Percentiles rank a stretch among this genome's conserved stretches.
Evolutionary conservation across 2,888 invertebrate species (phyloP).

Genomic region (Euspilapteryx auroguttella): DNA sequence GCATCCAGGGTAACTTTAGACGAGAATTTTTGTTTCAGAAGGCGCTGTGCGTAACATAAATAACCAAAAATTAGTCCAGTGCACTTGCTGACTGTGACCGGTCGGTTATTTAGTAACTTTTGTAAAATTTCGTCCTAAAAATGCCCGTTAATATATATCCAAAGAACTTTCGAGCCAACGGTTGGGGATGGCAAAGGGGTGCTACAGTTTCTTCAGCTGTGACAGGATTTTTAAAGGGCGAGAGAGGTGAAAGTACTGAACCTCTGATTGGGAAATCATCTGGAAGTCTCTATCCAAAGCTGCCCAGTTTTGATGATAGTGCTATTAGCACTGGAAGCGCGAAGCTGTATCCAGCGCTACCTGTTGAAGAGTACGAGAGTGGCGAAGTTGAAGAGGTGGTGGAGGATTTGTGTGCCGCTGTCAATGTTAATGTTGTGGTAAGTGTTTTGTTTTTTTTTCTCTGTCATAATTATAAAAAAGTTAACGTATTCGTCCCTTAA

Average conservation of each 20-base stretch:
- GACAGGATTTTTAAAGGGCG: slow-evolving; percentile 31
- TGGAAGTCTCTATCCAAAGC: slow-evolving; percentile 31
- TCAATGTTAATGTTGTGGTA: slow-evolving; percentile 43
- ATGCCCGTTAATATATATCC: slow-evolving; percentile 32
- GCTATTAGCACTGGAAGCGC: slow-evolving; percentile 23
- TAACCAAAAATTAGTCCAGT: background rate
- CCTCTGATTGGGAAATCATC: slow-evolving; percentile 16
- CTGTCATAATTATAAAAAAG: no score
- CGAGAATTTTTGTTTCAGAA: no score
- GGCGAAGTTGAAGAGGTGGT: slow-evolving; percentile 45
- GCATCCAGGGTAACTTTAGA: no score
- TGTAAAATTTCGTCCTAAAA: no score
- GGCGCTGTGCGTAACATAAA: background rate
- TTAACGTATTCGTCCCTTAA: background rate
- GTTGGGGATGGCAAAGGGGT: slow-evolving; percentile 48
- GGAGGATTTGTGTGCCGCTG: slow-evolving; percentile 38
- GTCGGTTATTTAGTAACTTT: no score
- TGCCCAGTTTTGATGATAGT: slow-evolving; percentile 38
- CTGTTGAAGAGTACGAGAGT: slow-evolving; percentile 43
- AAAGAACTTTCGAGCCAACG: slow-evolving; percentile 47
- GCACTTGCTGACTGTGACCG: no score
- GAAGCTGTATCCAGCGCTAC: slow-evolving; percentile 40
- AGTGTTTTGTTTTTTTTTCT: slow-evolving; percentile 14
- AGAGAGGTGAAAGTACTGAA: slow-evolving; percentile 28
- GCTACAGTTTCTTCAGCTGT: slow-evolving; percentile 30